Conservation (phyloP, 1,140 invertebrate species). For the Tetramorium simillimum region DNA sequence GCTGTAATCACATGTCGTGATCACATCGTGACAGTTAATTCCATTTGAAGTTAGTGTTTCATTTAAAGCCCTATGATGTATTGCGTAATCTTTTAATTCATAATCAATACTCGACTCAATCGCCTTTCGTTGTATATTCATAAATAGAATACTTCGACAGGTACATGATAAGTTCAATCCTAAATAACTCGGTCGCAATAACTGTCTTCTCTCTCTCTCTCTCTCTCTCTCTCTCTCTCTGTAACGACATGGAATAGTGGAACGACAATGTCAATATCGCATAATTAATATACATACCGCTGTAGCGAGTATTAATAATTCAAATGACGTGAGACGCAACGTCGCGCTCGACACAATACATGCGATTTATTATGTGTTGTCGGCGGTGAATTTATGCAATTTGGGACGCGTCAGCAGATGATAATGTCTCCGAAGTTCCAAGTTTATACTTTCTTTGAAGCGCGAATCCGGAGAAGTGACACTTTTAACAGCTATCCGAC, state of each 20-base stretch:
- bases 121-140: constrained; percentile 22
- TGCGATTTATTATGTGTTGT: constrained; percentile 51
- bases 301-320: constrained; percentile 49
- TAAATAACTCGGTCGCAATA: constrained; percentile 20
- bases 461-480: neutral
- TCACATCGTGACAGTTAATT: neutral
- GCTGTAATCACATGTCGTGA: too few relatives aligned
- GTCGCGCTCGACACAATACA: constrained; percentile 12
- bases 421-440: constrained; percentile 2
- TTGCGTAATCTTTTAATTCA: constrained; percentile 25
- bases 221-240: neutral
- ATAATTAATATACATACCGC: constrained; percentile 43
- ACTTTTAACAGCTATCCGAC: neutral
- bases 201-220: neutral
- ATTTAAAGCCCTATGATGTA: neutral
- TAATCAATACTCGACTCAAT: neutral
- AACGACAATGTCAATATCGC: constrained; percentile 49
- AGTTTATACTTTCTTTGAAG: neutral
- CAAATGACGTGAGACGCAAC: constrained; percentile 52
- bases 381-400: constrained; percentile 26
- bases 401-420: constrained; percentile 14
- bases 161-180: neutral
- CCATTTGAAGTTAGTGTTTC: neutral
- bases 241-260: constrained; percentile 17
- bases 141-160: neutral